Evolutionary conservation across 2,888 invertebrate species (phyloP).

Genomic region (Drosophila merina): DNA sequence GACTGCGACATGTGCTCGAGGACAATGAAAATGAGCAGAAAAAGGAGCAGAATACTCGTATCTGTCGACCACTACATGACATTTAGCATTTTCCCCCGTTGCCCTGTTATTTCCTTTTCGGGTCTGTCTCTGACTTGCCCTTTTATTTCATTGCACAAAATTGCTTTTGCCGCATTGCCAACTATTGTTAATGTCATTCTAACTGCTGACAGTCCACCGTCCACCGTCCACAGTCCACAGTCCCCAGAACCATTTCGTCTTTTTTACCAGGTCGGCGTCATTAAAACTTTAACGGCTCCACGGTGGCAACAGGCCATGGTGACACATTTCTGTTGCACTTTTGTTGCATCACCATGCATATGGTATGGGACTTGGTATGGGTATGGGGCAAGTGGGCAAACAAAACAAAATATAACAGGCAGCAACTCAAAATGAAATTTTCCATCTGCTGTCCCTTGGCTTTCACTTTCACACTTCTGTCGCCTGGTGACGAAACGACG

Average conservation of each 20-base stretch:
- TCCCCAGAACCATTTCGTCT: conserved; percentile 21
- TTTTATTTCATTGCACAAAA: conserved; percentile 72
- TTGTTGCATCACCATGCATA: conserved; percentile 19
- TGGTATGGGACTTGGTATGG: conserved; percentile 1
- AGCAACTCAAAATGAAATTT: conserved; percentile 65
- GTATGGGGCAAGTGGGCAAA: conserved; percentile 33
- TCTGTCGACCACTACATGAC: conserved; percentile 11
- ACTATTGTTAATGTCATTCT: conserved; percentile 74
- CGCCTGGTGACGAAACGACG: conserved; percentile 29
- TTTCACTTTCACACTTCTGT: conserved; percentile 38
- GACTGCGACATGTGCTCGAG: conserved; percentile 4
- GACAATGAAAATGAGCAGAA: conserved; percentile 32
- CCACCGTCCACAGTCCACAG: conserved; percentile 2
- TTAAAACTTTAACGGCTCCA: conserved; percentile 75
- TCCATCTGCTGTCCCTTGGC: conserved; percentile 47
- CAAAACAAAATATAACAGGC: conserved; percentile 51
- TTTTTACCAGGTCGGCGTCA: conserved; percentile 50
- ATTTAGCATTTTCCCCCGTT: conserved; percentile 6
- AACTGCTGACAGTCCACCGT: conserved; percentile 49
- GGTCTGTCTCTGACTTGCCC: conserved; percentile 29
- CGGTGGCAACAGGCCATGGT: conserved; percentile 57
- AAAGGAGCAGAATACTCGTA: neutral
- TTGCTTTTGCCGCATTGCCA: conserved; percentile 74
- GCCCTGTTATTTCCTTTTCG: neutral
- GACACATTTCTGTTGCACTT: conserved; percentile 52